A percentile compares a stretch with the other conserved stretches of the same genome.
Conservation (phyloP, 2,888 invertebrate genomes). For the Heteromurus nitidus region DNA sequence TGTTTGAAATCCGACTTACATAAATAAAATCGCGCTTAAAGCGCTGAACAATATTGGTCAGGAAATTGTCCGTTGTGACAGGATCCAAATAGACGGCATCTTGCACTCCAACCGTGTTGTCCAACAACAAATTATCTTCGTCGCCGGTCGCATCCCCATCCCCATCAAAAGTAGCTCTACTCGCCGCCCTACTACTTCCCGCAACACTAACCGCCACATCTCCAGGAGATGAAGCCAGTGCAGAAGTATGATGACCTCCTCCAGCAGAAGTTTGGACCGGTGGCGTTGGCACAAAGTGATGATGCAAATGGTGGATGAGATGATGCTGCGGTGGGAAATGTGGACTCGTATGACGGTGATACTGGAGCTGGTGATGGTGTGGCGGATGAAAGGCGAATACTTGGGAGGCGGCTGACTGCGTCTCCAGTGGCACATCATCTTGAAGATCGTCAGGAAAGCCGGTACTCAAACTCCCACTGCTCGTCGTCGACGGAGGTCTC, state of each 20-base stretch:
- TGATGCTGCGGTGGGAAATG: conserved; percentile 28
- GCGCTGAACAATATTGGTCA: conserved; percentile 67
- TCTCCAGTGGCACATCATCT: conserved; percentile 49
- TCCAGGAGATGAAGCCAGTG: not conserved
- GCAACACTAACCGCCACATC: not conserved
- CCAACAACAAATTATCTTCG: conserved; percentile 44
- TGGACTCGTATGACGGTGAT: conserved; percentile 42
- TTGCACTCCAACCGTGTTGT: conserved; percentile 66
- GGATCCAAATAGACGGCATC: conserved; percentile 67
- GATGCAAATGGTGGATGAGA: conserved; percentile 41
- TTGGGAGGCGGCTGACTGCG: not conserved
- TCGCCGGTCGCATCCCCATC: conserved; percentile 8
- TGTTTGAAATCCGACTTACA: no score
- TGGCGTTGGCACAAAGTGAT: conserved; percentile 31
- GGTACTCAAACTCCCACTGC: conserved; percentile 49
- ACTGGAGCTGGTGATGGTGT: conserved; percentile 38
- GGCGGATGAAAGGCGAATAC: conserved; percentile 41
- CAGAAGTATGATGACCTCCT: conserved; percentile 18
- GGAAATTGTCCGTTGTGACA: conserved; percentile 67
- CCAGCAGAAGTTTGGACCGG: not conserved
- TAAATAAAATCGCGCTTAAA: conserved; percentile 70
- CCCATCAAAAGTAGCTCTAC: conserved; percentile 38
- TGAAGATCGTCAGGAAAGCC: conserved; percentile 57
- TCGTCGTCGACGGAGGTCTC: conserved; percentile 52
- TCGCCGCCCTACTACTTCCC: conserved; percentile 40